Evolutionary conservation across 2,888 invertebrate genomes (phyloP).

Genomic region (Pristionchus fissidentatus): DNA sequence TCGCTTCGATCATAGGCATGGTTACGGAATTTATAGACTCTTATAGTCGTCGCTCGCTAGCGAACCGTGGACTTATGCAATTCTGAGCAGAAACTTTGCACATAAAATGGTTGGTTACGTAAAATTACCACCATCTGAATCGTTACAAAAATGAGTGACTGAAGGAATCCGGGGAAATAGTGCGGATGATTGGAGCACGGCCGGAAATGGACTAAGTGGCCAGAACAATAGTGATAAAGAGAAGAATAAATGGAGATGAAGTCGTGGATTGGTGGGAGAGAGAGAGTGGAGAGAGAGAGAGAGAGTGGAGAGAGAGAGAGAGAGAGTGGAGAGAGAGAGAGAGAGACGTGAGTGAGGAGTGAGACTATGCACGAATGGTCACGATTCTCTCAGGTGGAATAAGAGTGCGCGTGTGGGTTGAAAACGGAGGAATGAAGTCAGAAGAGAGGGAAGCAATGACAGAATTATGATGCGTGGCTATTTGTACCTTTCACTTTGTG

Average conservation of each 20-base stretch:
- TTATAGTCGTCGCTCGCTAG: no score
- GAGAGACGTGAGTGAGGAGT: not conserved
- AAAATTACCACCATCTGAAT: no score
- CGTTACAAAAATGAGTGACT: no score
- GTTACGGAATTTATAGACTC: no score
- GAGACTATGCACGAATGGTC: slow-evolving; percentile 19
- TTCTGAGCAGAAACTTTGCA: no score
- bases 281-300: not conserved
- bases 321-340: not conserved
- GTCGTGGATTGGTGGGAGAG: not conserved
- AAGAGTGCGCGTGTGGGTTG: slow-evolving; percentile 31
- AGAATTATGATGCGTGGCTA: not conserved
- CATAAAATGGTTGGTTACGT: no score
- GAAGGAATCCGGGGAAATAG: no score
- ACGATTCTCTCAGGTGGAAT: slow-evolving; percentile 32
- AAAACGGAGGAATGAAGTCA: slow-evolving; percentile 26
- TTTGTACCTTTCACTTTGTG: no score
- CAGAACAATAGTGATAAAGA: slow-evolving; percentile 21
- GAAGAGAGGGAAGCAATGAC: not conserved
- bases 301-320: not conserved
- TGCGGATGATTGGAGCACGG: no score
- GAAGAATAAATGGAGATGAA: slow-evolving; percentile 21
- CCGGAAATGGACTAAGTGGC: slow-evolving; percentile 27
- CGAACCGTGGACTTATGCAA: no score
- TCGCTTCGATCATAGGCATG: no score